Percentiles rank a stretch among this genome's conserved stretches.
Evolutionary conservation across 2,888 invertebrate species (phyloP).

Genomic region (Sepiola atlantica): DNA sequence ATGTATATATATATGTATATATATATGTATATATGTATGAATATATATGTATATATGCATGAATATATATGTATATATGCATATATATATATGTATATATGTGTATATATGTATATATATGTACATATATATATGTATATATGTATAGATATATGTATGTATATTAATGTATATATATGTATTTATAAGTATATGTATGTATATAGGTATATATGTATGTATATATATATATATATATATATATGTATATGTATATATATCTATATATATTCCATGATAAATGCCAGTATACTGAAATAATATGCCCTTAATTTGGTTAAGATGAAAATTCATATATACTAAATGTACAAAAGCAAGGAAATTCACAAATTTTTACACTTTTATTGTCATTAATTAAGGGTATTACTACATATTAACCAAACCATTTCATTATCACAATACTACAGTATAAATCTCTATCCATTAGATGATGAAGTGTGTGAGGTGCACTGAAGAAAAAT

Average conservation of each 20-base stretch:
- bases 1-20: constrained; percentile 42
- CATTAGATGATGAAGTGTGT: too few species aligned
- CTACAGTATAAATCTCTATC: too few species aligned
- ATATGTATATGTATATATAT: not conserved
- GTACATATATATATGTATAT: not conserved
- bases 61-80: not conserved
- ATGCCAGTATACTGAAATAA: too few species aligned
- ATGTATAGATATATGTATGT: not conserved
- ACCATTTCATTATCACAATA: too few species aligned
- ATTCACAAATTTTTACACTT: too few species aligned
- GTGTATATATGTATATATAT: not conserved
- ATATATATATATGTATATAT: not conserved
- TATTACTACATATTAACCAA: too few species aligned
- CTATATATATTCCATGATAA: constrained; percentile 33
- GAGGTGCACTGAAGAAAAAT: too few species aligned
- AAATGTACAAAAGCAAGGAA: too few species aligned
- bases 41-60: constrained; percentile 43
- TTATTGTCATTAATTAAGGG: too few species aligned
- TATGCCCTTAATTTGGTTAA: too few species aligned
- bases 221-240: not conserved
- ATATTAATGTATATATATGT: too few species aligned
- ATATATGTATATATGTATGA: constrained; percentile 1
- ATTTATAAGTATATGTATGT: constrained; percentile 40
- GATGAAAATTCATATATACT: too few species aligned
- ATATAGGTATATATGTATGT: not conserved